phyloP scores from a whole-genome alignment of 2,113 vertebrate genomes.

The Seriola aureovittata region DNA sequence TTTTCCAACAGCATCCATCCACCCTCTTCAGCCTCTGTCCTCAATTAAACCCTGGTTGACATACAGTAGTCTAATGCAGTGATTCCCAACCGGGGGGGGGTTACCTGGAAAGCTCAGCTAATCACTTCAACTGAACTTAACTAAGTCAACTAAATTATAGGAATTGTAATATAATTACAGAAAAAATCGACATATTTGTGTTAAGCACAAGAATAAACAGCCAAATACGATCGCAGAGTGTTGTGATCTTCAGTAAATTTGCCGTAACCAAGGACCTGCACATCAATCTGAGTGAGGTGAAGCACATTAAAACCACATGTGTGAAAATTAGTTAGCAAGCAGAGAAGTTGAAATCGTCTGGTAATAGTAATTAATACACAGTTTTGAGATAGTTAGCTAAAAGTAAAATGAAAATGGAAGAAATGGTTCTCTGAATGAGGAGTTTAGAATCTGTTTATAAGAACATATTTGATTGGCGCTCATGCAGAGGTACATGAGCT shows the following conservation, averaged over 20 bases:
- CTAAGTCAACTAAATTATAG: background rate
- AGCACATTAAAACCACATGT: background rate
- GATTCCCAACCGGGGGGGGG: conserved; percentile 29
- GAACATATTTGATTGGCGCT: no score
- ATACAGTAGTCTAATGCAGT: conserved; percentile 23
- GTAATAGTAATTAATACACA: background rate
- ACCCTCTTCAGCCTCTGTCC: conserved; percentile 1
- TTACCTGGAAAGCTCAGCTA: background rate
- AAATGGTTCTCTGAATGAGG: background rate
- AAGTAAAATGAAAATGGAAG: background rate
- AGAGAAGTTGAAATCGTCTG: background rate
- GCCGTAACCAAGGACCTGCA: no score
- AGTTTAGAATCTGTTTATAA: background rate
- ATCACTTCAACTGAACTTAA: background rate
- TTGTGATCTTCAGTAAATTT: background rate
- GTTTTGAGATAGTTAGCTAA: background rate
- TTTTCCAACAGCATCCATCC: conserved; percentile 8
- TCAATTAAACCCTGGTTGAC: background rate
- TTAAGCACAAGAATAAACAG: background rate
- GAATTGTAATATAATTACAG: background rate
- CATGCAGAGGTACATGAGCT: background rate
- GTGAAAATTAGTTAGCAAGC: background rate
- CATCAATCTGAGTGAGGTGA: no score
- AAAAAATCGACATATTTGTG: background rate
- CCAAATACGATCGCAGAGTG: background rate